Evolutionary conservation across 2,888 invertebrate species (phyloP).

Genomic region (Agapostemon virescens): DNA sequence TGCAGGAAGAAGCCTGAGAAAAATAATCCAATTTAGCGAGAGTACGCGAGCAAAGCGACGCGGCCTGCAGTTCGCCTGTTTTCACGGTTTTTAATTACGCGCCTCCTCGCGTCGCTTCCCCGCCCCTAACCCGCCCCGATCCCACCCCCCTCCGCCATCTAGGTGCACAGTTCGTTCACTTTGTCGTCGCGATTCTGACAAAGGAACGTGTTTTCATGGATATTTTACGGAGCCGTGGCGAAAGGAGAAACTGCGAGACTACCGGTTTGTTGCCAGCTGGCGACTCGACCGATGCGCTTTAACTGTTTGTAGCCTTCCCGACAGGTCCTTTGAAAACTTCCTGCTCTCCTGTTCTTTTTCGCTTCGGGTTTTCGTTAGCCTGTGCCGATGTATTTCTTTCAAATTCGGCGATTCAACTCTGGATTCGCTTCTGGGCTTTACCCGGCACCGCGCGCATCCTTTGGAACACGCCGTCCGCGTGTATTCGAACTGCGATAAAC

Average conservation of each 20-base stretch:
- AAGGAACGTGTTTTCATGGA: constrained; percentile 67
- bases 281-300: constrained; percentile 24
- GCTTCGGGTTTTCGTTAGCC: not conserved
- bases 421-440: no score
- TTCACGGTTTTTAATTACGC: constrained; percentile 76
- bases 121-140: constrained; percentile 21
- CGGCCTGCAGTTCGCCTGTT: constrained; percentile 66
- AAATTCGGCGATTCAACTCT: not conserved
- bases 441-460: not conserved
- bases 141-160: not conserved
- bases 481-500: not conserved
- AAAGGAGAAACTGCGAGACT: constrained; percentile 48
- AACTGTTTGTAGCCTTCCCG: constrained; percentile 24
- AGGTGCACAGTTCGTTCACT: constrained; percentile 53
- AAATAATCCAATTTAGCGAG: constrained; percentile 77
- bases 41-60: constrained; percentile 59
- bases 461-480: no score
- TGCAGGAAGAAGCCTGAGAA: constrained; percentile 66
- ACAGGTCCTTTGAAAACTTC: not conserved
- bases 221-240: constrained; percentile 50
- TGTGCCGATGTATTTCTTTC: not conserved
- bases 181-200: constrained; percentile 67
- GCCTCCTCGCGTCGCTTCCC: constrained; percentile 26
- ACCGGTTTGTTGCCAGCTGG: constrained; percentile 27
- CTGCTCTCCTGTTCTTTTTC: not conserved